These are phyloP conservation scores for Sphinx pinastri DNA, from an alignment of 2,888 invertebrate genomes.

Conservation along the genomic window DNA sequence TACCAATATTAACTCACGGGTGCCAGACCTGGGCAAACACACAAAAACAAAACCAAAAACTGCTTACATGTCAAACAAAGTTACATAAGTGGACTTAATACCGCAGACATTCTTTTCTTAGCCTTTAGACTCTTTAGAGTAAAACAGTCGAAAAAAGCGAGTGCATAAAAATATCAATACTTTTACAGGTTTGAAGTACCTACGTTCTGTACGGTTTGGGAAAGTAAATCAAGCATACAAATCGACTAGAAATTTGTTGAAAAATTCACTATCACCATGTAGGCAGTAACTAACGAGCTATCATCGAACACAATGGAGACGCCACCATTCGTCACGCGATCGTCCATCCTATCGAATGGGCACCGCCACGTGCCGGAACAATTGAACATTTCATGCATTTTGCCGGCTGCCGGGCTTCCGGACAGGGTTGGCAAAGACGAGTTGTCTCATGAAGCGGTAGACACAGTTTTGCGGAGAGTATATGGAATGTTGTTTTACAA, in stretches of 20 bases:
- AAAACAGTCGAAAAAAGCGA: no score
- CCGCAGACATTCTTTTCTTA: no score
- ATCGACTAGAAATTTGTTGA: not conserved
- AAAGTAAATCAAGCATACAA: not conserved
- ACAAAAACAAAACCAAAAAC: no score
- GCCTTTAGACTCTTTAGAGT: no score
- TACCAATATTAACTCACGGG: no score
- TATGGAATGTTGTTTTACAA: not conserved
- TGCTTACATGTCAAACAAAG: no score
- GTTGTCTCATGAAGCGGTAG: not conserved
- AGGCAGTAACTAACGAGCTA: conserved; percentile 9
- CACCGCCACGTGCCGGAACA: conserved; percentile 46
- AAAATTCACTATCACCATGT: not conserved
- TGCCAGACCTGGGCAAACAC: no score
- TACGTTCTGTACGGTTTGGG: no score
- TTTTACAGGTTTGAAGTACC: no score
- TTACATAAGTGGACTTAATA: no score
- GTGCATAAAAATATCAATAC: no score
- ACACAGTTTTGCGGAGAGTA: not conserved
- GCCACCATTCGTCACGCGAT: conserved; percentile 43
- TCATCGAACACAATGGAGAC: conserved; percentile 33
- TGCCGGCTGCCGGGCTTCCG: conserved; percentile 51
- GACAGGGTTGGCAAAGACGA: conserved; percentile 39
- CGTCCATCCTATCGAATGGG: conserved; percentile 27
- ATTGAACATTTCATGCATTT: conserved; percentile 42